Percentiles rank a stretch among this genome's conserved stretches.
These are phyloP conservation scores for Brachyptera putata DNA, from an alignment of 2,888 invertebrate species.

Conservation along the genomic window DNA sequence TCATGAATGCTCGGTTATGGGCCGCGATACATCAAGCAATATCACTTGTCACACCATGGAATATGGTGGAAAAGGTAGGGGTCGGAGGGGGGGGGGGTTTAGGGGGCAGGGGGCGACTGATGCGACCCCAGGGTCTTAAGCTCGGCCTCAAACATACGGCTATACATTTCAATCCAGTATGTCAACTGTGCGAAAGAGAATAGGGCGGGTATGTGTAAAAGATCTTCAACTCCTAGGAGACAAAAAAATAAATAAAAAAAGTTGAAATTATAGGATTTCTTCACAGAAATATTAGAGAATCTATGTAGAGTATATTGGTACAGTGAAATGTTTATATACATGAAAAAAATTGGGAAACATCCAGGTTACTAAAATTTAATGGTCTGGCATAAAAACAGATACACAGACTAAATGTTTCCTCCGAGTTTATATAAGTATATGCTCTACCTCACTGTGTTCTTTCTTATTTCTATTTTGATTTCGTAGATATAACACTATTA, in stretches of 20 bases:
- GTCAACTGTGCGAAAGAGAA: conserved; percentile 23
- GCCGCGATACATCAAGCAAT: conserved; percentile 30
- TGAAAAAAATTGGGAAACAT: neutral
- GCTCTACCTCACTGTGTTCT: neutral
- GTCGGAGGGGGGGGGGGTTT: neutral
- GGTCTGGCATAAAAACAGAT: neutral
- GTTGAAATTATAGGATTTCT: conserved; percentile 10
- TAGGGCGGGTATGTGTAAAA: conserved; percentile 11
- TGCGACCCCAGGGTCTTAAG: conserved; percentile 29
- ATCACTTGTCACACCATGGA: conserved; percentile 27
- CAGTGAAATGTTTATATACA: too few relatives aligned
- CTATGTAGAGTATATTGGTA: too few relatives aligned
- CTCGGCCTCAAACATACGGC: conserved; percentile 16
- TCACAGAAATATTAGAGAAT: conserved; percentile 3
- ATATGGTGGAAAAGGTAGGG: neutral
- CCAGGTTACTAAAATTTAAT: neutral
- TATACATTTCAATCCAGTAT: conserved; percentile 32
- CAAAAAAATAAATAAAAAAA: conserved; percentile 5
- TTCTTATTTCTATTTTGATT: too few relatives aligned
- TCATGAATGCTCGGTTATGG: conserved; percentile 13
- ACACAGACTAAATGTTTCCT: neutral
- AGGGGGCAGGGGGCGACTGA: conserved; percentile 24
- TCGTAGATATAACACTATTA: too few relatives aligned
- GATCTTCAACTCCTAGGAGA: conserved; percentile 11
- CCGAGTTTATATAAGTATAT: too few relatives aligned